Percentiles rank a stretch among this genome's conserved stretches.
Conservation (phyloP, 2,113 vertebrate genomes). For the Alexandromys fortis region DNA sequence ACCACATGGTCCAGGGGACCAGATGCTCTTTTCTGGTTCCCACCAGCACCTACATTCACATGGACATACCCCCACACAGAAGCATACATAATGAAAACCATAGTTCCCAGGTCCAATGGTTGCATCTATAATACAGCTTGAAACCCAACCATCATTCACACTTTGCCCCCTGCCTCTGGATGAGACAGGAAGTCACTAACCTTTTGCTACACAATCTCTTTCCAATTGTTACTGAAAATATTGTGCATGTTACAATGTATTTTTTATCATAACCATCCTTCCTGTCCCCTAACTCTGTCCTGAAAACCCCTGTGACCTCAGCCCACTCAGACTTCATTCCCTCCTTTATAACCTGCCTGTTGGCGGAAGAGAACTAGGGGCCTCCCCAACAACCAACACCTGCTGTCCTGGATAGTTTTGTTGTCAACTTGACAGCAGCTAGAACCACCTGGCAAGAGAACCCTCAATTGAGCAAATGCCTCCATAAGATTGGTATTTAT, state of each 20-base stretch:
- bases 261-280: not conserved
- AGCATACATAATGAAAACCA: not conserved
- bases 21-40: not conserved
- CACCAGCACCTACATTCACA: not conserved
- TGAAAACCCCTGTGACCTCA: not conserved
- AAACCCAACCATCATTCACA: not conserved
- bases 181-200: not conserved
- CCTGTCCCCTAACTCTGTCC: too few relatives aligned
- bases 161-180: not conserved
- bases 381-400: too few relatives aligned
- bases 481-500: not conserved
- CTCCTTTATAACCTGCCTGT: not conserved
- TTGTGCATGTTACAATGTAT: not conserved
- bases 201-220: not conserved
- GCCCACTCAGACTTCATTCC: not conserved
- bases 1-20: too few relatives aligned
- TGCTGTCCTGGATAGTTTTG: not conserved
- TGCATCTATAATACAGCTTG: not conserved
- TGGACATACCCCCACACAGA: not conserved
- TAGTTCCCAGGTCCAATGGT: not conserved
- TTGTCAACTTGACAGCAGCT: not conserved
- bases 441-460: not conserved
- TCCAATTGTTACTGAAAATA: not conserved
- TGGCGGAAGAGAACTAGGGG: too few relatives aligned
- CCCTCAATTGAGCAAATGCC: not conserved